phyloP scores from a whole-genome alignment of 2,888 invertebrate genomes.

The Hoplodrina ambigua region DNA sequence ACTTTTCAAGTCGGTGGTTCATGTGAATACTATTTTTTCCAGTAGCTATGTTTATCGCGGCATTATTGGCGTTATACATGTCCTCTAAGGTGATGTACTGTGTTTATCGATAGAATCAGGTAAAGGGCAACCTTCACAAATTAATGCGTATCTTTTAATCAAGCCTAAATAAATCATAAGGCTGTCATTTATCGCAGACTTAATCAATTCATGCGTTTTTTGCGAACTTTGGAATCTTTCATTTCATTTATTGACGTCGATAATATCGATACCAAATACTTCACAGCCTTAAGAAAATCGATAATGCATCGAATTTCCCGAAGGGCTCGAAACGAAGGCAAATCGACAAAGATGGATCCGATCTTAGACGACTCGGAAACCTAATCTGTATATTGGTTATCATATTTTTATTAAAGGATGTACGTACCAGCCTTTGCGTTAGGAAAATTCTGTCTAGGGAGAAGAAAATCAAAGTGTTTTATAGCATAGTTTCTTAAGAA shows the following conservation, averaged over 20 bases:
- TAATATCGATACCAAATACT: slow-evolving; percentile 28
- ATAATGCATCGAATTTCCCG: slow-evolving; percentile 81
- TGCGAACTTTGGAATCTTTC: too few relatives aligned
- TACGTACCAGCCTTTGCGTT: slow-evolving; percentile 8
- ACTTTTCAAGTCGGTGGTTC: too few relatives aligned
- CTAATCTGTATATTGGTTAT: slow-evolving; percentile 59
- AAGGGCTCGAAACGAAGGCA: slow-evolving; percentile 70
- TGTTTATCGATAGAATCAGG: slow-evolving; percentile 13
- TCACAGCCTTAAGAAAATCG: slow-evolving; percentile 59
- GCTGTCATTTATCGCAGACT: too few relatives aligned
- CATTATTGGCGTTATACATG: too few relatives aligned
- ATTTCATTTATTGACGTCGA: neutral
- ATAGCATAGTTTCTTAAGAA: neutral
- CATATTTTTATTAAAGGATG: slow-evolving; percentile 50
- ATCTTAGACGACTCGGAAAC: slow-evolving; percentile 66
- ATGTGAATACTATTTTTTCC: too few relatives aligned
- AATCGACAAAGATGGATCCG: slow-evolving; percentile 72
- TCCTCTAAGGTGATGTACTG: slow-evolving; percentile 26
- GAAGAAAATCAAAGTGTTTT: slow-evolving; percentile 30
- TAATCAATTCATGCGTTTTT: too few relatives aligned
- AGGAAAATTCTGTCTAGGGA: slow-evolving; percentile 1
- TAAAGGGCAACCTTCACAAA: neutral
- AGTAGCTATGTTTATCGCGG: too few relatives aligned
- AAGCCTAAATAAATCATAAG: too few relatives aligned
- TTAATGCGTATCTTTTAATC: too few relatives aligned